Conservation (phyloP, 2,888 invertebrate genomes). For the Clunio marinus region DNA sequence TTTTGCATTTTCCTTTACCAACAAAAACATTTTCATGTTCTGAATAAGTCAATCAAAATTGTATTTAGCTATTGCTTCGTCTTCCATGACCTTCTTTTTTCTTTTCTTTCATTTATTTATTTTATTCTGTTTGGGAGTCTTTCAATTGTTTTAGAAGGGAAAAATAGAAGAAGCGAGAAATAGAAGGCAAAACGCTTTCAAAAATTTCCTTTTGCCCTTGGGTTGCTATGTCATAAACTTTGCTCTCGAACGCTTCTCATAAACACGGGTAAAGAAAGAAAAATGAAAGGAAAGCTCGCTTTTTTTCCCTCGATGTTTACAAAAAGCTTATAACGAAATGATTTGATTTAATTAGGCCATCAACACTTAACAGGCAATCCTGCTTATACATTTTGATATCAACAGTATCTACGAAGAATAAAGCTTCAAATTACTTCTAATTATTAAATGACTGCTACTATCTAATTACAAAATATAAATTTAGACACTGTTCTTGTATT, state of each 20-base stretch:
- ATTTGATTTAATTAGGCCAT: slow-evolving; percentile 15
- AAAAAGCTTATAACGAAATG: neutral
- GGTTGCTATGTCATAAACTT: neutral
- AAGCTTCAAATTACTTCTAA: slow-evolving; percentile 1
- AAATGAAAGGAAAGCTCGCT: no score
- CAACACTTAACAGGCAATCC: slow-evolving; percentile 5
- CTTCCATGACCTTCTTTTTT: no score
- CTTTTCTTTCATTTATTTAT: no score
- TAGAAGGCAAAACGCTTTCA: neutral
- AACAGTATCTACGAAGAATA: neutral
- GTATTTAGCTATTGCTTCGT: no score
- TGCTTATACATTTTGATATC: neutral
- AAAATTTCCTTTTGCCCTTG: no score
- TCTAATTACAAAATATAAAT: slow-evolving; percentile 6
- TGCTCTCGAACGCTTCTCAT: neutral
- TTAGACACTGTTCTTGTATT: no score
- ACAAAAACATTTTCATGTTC: neutral
- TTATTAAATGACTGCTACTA: neutral
- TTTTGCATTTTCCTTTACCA: no score
- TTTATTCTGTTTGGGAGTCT: neutral
- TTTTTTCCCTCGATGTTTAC: neutral
- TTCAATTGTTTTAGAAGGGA: neutral
- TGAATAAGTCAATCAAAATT: neutral
- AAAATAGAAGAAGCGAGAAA: neutral
- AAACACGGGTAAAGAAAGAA: no score